Evolutionary conservation across 1,140 invertebrate species (phyloP), one percentile per base, ranked within the genome.

Genomic region (Drosophila jambulina): DNA sequence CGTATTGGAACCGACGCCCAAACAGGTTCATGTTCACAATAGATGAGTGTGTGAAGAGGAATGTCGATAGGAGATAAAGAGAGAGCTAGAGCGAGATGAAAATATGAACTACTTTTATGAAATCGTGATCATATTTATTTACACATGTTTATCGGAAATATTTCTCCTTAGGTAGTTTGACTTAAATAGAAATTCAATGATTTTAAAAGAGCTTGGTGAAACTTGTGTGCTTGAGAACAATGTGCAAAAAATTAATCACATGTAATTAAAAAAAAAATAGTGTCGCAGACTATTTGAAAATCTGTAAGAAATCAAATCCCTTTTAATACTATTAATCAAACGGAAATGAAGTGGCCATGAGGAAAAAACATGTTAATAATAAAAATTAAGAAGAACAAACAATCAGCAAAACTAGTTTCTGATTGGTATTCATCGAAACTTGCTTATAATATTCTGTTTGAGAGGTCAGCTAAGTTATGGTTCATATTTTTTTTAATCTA

Each of bases 351-450:
- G 59, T 76, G 67, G 67, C 60, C 75, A 86, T 86, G 79, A 72
- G 59, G 65, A 87, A 68, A 60, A 79, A 86, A 79, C 54, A 86
- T 86, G 83, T 54, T 54, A 54, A 69, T 62, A 82, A 79, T 72
- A 62, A 59, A 62, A 29, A 78, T 64, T 75, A 51, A 82, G 53
- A 62, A 60, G 42, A 34, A 67, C 54, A 64, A 51, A 72, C 32
- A 34, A 34, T 23, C 36, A 49, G 6, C 29, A 27, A 51, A 25
- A 32, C 34, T 7, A 21, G 19, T 38, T 38, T 5, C 9, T 54
- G 4, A 54, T 38, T 21, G 21, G 21, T 10, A 25, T 36, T 51
- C 27, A 48, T 9, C 19, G 4, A 45, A 71, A 13, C 42, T 45
- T 27, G 17, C 29, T 43, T 21, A 32, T 40, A 32, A 42, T 13